A percentile compares a stretch with the other conserved stretches of the same genome.
phyloP scores from a whole-genome alignment of 1,140 invertebrate genomes.

The Oppia nitens region DNA sequence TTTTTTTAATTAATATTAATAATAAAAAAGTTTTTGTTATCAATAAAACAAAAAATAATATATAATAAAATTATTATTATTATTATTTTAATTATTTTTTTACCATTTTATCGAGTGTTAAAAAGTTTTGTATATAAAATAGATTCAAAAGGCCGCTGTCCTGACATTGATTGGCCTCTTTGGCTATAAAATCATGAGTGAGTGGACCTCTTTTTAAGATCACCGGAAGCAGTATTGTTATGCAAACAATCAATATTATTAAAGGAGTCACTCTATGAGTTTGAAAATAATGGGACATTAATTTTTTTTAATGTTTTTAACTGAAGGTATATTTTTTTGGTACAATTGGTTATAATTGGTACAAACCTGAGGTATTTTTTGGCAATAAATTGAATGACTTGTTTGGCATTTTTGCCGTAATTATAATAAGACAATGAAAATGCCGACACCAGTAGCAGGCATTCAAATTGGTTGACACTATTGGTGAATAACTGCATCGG shows the following conservation, averaged over 20 bases:
- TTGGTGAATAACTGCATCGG: constrained; percentile 15
- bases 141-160: constrained; percentile 8
- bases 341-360: neutral
- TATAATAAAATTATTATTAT: too few relatives aligned
- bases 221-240: constrained; percentile 14
- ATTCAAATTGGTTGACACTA: constrained; percentile 15
- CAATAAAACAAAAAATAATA: too few relatives aligned
- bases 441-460: constrained; percentile 15
- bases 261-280: constrained; percentile 8
- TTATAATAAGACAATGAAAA: constrained; percentile 12
- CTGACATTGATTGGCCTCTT: constrained; percentile 5
- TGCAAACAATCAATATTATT: neutral
- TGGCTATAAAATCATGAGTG: constrained; percentile 14
- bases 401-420: neutral
- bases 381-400: neutral
- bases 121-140: constrained; percentile 17
- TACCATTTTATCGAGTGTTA: neutral
- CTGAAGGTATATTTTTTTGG: neutral
- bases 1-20: too few relatives aligned
- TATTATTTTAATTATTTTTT: too few relatives aligned
- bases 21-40: too few relatives aligned
- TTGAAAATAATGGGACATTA: too few relatives aligned
- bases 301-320: too few relatives aligned
- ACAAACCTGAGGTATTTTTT: constrained; percentile 10
- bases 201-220: constrained; percentile 6